A percentile compares a stretch with the other conserved stretches of the same genome.
Evolutionary conservation across 2,888 invertebrate species (phyloP).

Genomic region (Yponomeuta evonymella): DNA sequence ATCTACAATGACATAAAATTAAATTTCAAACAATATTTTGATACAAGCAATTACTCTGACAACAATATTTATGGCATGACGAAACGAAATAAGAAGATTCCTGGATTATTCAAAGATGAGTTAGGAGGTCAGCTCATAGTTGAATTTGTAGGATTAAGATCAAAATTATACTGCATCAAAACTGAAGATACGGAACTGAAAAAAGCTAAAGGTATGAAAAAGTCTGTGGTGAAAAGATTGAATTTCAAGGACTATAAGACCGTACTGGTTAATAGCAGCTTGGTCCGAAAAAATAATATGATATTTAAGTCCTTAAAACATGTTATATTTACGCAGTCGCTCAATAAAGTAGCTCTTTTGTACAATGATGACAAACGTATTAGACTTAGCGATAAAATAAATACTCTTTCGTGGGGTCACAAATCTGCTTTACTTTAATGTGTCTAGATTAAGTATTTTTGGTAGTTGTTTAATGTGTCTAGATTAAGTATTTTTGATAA

Average conservation of each 20-base stretch:
- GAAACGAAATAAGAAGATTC: neutral
- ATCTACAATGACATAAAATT: slow-evolving; percentile 17
- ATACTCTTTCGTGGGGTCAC: neutral
- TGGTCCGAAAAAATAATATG: slow-evolving; percentile 3
- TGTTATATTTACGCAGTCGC: no score
- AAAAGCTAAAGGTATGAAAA: slow-evolving; percentile 11
- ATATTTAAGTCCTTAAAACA: no score
- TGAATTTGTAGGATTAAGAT: slow-evolving; percentile 11
- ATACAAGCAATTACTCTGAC: slow-evolving; percentile 13
- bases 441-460: neutral
- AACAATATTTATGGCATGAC: slow-evolving; percentile 18
- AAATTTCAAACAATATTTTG: slow-evolving; percentile 14
- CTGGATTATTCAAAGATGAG: slow-evolving; percentile 10
- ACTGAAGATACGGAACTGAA: neutral
- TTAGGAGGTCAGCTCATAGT: slow-evolving; percentile 2
- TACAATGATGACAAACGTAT: no score
- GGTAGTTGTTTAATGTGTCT: no score
- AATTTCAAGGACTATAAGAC: neutral
- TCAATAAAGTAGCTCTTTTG: no score
- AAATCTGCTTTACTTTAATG: slow-evolving; percentile 6
- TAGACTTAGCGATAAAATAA: no score
- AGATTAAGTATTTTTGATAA: no score
- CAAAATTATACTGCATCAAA: slow-evolving; percentile 11
- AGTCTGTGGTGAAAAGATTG: neutral
- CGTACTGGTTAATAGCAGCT: neutral